Conservation (phyloP, 2,888 invertebrate genomes). For the Arge pagana region DNA sequence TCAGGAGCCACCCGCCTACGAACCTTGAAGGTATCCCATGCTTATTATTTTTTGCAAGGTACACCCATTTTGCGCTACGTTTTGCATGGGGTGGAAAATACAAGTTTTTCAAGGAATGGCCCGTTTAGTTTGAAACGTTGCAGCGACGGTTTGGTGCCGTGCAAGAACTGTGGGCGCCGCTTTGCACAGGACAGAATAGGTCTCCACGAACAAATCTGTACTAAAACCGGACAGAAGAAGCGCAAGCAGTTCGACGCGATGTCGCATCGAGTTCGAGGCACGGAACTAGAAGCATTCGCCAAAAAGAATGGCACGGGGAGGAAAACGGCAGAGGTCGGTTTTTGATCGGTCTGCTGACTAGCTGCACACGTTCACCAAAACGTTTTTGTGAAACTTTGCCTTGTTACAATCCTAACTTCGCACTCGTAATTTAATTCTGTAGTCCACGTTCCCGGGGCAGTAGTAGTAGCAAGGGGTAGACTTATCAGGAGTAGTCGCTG, state of each 20-base stretch:
- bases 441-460: too few relatives aligned
- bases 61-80: too few relatives aligned
- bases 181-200: slow-evolving; percentile 81
- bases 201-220: slow-evolving; percentile 86
- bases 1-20: too few relatives aligned
- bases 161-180: slow-evolving; percentile 77
- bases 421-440: too few relatives aligned
- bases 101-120: too few relatives aligned
- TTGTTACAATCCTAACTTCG: too few relatives aligned
- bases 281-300: slow-evolving; percentile 82
- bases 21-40: too few relatives aligned
- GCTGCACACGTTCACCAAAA: not conserved
- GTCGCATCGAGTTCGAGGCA: slow-evolving; percentile 88
- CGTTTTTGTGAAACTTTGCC: not conserved
- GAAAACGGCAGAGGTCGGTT: slow-evolving; percentile 38
- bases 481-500: too few relatives aligned
- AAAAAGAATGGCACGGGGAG: slow-evolving; percentile 54
- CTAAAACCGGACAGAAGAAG: slow-evolving; percentile 77
- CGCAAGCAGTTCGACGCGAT: slow-evolving; percentile 90
- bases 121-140: slow-evolving; percentile 11
- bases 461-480: too few relatives aligned
- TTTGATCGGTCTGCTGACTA: not conserved
- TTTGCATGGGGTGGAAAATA: too few relatives aligned
- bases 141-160: slow-evolving; percentile 61
- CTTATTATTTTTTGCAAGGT: too few relatives aligned